Base-by-base conservation (phyloP, 1,140 invertebrate genomes). In the Pinna nobilis region DNA sequence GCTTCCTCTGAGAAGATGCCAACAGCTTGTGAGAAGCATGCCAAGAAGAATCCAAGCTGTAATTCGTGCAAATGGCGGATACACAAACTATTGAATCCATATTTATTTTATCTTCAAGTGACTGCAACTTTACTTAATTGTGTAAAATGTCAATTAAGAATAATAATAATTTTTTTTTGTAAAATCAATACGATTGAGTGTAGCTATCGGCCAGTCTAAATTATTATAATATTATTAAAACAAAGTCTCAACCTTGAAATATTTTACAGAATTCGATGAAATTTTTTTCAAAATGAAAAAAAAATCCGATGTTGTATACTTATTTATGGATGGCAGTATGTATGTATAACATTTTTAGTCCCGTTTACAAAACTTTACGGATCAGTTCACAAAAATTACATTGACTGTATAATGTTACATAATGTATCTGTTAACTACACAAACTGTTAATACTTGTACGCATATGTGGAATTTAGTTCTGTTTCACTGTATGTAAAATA, bases 41-140 rank as follows among this genome's bases (percentile, higher is more conserved):
- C n/a, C n/a, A n/a, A n/a, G n/a, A n/a, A n/a, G n/a, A n/a, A 25
- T 28, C 20, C 53, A 57, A 28, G 53, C 53, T 11, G 53, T 57
- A 28, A 20, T 57, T 57, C 23, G 53, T 25, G 53, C 53, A 57
- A 20, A 30, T 57, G 6, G 53, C 23, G 53, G 50, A 9, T n/a
- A 53, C 23, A 53, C 50, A 53, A 53, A 53, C 9, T 25, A 53
- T 23, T 53, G 25, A 59, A 9, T 44, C n/a, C 39, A 44, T n/a
- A 44, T 11, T n/a, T n/a, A 44, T 44, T 44, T n/a, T n/a, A 44
- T 44, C n/a, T 9, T n/a, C n/a, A n/a, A n/a, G n/a, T n/a, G n/a
- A n/a, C n/a, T n/a, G n/a, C n/a, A n/a, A n/a, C n/a, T n/a, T 9
- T 44, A 44, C 39, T 44, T 11, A 11, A 44, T 11, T 44, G 39